Evolutionary conservation across 2,888 invertebrate species (phyloP).

Genomic region (Dicranocentrus wangi): DNA sequence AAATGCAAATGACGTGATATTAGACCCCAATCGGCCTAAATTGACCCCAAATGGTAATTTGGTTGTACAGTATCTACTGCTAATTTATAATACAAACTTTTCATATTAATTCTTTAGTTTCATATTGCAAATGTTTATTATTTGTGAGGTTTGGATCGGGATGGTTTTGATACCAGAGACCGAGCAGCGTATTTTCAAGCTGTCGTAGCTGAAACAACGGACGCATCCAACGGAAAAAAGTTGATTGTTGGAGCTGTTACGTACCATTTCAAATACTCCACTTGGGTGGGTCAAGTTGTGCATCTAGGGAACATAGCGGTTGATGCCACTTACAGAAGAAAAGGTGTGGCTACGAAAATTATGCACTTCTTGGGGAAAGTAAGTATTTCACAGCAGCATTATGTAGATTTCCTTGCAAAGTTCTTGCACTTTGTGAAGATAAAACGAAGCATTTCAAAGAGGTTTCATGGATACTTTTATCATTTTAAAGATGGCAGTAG

Average conservation of each 20-base stretch:
- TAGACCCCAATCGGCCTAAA: slow-evolving; percentile 35
- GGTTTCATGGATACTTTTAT: not conserved
- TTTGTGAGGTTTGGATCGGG: slow-evolving; percentile 80
- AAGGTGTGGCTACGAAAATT: slow-evolving; percentile 81
- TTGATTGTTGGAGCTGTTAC: slow-evolving; percentile 81
- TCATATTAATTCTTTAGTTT: not conserved
- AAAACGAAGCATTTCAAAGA: not conserved
- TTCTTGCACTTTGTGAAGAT: too few relatives aligned
- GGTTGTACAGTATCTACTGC: not conserved
- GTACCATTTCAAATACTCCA: slow-evolving; percentile 88
- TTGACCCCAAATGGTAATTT: slow-evolving; percentile 45
- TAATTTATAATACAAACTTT: not conserved
- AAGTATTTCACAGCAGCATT: slow-evolving; percentile 54
- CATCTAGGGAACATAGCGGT: slow-evolving; percentile 92
- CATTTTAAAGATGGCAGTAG: slow-evolving; percentile 73
- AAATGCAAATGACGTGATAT: slow-evolving; percentile 17
- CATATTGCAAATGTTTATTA: not conserved
- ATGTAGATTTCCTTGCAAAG: not conserved
- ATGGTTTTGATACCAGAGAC: slow-evolving; percentile 80
- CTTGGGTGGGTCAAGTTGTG: slow-evolving; percentile 83
- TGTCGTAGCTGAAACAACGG: slow-evolving; percentile 80
- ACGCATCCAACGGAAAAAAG: slow-evolving; percentile 41
- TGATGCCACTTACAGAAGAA: slow-evolving; percentile 79
- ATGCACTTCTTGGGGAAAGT: slow-evolving; percentile 84
- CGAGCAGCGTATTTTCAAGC: slow-evolving; percentile 82